Evolutionary conservation across 2,113 vertebrate species (phyloP), one percentile per base, ranked within the genome.

Genomic region (Rousettus leschenaultii): DNA sequence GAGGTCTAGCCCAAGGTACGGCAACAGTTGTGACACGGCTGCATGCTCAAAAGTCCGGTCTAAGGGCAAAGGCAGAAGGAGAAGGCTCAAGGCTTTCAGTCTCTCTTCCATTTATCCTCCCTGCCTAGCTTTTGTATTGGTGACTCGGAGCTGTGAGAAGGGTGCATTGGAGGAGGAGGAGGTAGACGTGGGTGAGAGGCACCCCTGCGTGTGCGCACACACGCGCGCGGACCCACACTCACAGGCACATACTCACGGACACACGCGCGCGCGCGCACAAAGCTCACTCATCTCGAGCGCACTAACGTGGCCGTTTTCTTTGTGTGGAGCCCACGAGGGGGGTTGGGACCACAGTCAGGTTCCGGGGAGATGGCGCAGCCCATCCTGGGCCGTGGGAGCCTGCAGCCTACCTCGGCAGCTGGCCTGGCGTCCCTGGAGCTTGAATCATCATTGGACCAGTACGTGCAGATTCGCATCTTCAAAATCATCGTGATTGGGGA

Each of bases 401-500:
- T 85, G 86, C 97, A 95, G 92, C 92, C 97, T 40, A 55, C 96
- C 71, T 94, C 97, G 12, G 79, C 92, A 4, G 48, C 94, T 61
- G 95, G 96, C 66, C 90, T 97, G 70, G 61, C 96, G 8, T 71
- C 89, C 75, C 79, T 97, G 89, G 97, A 96, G 57, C 97, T 97
- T 16, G 97, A 96, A 51, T 96, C 97, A 4, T 97, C 95, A 1
- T 98, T 99, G 98, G 99, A 99, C 97, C 99, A 99, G 48, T 99
- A 99, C 96, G 99, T 99, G 96, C 99, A 99, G 98, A 99, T 99
- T 94, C 99, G 99, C 87, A 99, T 99, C 98, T 99, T 99, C 96
- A 99, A 99, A 98, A 99, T 99, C 97, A 99, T 99, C 98, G 99
- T 99, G 87, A 99, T 99, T 98, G 99, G 99, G 35, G 99, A 99